Conservation (phyloP, 2,888 invertebrate species). For the Rhagonycha lutea region DNA sequence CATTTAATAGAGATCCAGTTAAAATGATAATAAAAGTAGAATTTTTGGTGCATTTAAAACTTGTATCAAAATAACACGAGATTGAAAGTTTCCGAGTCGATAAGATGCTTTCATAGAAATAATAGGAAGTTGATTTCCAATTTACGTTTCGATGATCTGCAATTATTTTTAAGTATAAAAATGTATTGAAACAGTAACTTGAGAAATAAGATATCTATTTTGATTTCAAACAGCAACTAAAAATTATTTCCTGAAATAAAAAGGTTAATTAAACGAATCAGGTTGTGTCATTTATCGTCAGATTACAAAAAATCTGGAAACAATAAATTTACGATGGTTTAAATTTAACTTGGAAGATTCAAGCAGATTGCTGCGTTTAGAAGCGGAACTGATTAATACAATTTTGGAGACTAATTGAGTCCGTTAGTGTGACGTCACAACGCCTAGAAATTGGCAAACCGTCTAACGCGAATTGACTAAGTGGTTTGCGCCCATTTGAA, state of each 20-base stretch:
- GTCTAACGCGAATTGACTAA: too few relatives aligned
- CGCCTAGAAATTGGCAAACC: too few relatives aligned
- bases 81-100: neutral
- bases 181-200: neutral
- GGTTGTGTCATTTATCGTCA: neutral
- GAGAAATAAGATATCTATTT: neutral
- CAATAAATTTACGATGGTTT: neutral
- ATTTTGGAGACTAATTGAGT: neutral
- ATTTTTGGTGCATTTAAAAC: neutral
- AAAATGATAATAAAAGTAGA: neutral
- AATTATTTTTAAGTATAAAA: neutral
- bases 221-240: neutral
- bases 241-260: neutral
- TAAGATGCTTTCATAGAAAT: neutral
- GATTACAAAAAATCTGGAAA: neutral
- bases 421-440: too few relatives aligned
- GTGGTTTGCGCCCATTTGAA: too few relatives aligned
- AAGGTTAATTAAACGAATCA: neutral
- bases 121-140: neutral
- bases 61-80: neutral
- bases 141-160: neutral
- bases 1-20: neutral
- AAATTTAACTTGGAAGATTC: neutral
- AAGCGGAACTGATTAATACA: neutral
- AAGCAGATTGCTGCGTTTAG: neutral